Evolutionary conservation across 2,797 vertebrate genomes (phyloP).

Genomic region (Acanthurus lineatus): DNA sequence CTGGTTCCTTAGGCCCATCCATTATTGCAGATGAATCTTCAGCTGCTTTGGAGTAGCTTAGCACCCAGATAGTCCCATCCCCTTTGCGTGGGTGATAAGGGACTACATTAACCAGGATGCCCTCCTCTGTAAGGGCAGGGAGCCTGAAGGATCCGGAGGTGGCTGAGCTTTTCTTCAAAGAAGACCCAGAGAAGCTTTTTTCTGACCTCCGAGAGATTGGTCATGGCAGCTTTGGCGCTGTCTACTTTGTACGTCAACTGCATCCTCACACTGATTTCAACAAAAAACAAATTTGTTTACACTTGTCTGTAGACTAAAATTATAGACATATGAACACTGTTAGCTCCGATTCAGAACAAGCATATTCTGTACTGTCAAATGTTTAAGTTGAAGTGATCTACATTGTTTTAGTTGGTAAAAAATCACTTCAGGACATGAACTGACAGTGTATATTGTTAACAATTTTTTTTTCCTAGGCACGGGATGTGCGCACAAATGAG

Average conservation of each 20-base stretch:
- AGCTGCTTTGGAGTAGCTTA: constrained; percentile 87
- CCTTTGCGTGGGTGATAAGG: constrained; percentile 81
- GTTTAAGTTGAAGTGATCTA: too few species aligned
- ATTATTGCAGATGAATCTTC: constrained; percentile 96
- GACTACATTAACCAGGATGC: constrained; percentile 90
- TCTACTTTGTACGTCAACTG: constrained; percentile 94
- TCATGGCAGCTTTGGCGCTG: constrained; percentile 99
- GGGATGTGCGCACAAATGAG: constrained; percentile 96
- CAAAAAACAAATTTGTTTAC: neutral
- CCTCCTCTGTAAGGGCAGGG: constrained; percentile 96
- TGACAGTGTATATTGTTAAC: neutral
- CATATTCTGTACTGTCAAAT: too few species aligned
- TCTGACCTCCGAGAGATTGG: constrained; percentile 97
- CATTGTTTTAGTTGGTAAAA: too few species aligned
- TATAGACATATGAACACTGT: neutral
- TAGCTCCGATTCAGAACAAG: neutral
- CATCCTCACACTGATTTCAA: constrained; percentile 20
- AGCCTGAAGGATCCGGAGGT: constrained; percentile 99
- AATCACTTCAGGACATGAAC: neutral
- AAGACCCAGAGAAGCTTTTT: constrained; percentile 98
- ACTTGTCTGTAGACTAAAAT: neutral
- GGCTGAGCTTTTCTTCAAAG: constrained; percentile 98
- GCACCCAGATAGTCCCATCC: constrained; percentile 93
- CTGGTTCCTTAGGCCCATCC: constrained; percentile 82
- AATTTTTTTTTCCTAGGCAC: constrained; percentile 86